Base-by-base conservation (phyloP, 1,140 invertebrate genomes). In the Helicorthomorpha holstii region DNA sequence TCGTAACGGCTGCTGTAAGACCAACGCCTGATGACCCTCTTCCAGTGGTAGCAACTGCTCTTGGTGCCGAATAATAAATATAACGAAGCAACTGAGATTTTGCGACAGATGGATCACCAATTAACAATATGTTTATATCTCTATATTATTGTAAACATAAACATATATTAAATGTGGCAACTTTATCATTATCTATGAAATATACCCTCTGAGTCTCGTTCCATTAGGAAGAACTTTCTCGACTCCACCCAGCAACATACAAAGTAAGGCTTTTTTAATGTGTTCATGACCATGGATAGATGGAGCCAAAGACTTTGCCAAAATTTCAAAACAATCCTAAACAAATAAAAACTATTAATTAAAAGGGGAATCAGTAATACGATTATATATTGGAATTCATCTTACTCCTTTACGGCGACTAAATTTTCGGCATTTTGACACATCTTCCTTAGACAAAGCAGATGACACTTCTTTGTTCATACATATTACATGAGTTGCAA, bases 101-200 rank as follows among this genome's bases (percentile, higher is more conserved):
- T 2, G 95, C 95, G 44, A 98, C 95, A 48, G 91, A 95, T 0
- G 96, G 96, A 76, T 99, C 96, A 44, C 96, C 96, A 63, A 99
- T 97, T 0, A 99, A 71, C 19, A 98, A 71, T 27, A 98, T 73
- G 68, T 99, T 99, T 47, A 99, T 95, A 64, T 98, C 96, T 58
- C 83, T 84, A 63, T 22, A 49, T 42, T 22, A 48, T 43, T 24
- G 2, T 24, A 2, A 49, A 43, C 14, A 26, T 48, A 50, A 10
- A n/a, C 2, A 44, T n/a, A 53, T 7, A 16, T n/a, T n/a, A n/a
- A n/a, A n/a, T n/a, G 12, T 53, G 25, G 52, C 7, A n/a, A 50
- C 7, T n/a, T 4, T 4, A 22, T 10, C 45, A 25, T 27, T 42
- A 59, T 63, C 67, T 66, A 7, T 1, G n/a, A 49, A 3, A 56